phyloP scores from a whole-genome alignment of 2,797 vertebrate species.

The Acanthis flammea region DNA sequence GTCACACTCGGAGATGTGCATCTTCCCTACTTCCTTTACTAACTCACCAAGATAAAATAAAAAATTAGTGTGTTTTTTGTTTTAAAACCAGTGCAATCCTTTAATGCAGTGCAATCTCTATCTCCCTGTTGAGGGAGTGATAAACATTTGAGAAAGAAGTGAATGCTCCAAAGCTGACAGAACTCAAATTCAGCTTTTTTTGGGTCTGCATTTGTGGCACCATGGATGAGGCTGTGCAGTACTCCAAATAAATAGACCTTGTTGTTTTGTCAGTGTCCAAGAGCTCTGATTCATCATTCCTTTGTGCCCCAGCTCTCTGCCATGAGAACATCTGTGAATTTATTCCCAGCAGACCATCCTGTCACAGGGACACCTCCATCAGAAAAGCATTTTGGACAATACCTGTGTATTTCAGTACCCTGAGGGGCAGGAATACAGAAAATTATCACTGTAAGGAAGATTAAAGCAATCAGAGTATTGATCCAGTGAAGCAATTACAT shows the following conservation, averaged over 20 bases:
- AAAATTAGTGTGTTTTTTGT: not conserved
- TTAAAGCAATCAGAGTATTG: not conserved
- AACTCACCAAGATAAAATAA: not conserved
- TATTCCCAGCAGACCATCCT: not conserved
- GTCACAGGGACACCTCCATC: not conserved
- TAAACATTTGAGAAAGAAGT: not conserved
- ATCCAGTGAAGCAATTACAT: not conserved
- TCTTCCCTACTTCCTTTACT: not conserved
- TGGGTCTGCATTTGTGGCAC: not conserved
- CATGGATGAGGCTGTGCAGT: not conserved
- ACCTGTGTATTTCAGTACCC: not conserved
- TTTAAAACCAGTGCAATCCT: not conserved
- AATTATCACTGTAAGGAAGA: not conserved
- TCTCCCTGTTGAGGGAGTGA: not conserved
- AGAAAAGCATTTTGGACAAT: not conserved
- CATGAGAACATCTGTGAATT: not conserved
- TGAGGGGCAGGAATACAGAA: not conserved
- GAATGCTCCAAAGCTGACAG: not conserved
- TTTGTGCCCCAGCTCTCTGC: not conserved
- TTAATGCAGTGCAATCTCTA: not conserved
- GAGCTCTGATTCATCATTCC: not conserved
- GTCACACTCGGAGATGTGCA: not conserved
- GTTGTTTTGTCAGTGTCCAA: not conserved
- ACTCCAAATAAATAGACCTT: not conserved
- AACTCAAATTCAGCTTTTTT: not conserved